Percentiles rank a stretch among this genome's conserved stretches.
Conservation (phyloP, 2,797 vertebrate species). For the Benthosema pterotum region DNA sequence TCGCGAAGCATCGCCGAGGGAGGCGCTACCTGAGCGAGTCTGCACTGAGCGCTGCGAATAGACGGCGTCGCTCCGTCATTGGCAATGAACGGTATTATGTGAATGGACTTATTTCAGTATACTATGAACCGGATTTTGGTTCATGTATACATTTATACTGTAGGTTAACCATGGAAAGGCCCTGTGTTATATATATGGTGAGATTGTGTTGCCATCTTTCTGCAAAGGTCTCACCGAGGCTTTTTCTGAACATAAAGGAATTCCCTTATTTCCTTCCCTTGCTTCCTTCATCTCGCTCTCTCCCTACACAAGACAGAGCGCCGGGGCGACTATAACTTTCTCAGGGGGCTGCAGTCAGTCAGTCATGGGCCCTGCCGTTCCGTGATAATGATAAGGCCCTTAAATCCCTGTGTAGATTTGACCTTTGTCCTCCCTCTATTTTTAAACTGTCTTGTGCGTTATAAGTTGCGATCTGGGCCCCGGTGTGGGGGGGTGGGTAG, state of each 20-base stretch:
- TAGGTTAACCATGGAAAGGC: too few species aligned
- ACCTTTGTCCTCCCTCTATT: slow-evolving; percentile 85
- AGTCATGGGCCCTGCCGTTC: slow-evolving; percentile 76
- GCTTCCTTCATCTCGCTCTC: slow-evolving; percentile 24
- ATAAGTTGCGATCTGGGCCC: slow-evolving; percentile 84
- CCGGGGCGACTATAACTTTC: slow-evolving; percentile 46
- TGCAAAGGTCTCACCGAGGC: background rate
- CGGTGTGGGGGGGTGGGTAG: slow-evolving; percentile 63
- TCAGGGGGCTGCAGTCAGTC: slow-evolving; percentile 69
- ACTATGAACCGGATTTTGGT: too few species aligned
- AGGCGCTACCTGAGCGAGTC: too few species aligned
- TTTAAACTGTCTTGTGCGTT: slow-evolving; percentile 81
- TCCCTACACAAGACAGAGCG: slow-evolving; percentile 35
- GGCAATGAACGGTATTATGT: too few species aligned
- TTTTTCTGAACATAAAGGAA: background rate
- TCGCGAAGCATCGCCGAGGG: too few species aligned
- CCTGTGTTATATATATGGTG: too few species aligned
- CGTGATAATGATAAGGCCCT: slow-evolving; percentile 84
- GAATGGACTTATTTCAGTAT: too few species aligned
- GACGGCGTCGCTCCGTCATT: too few species aligned
- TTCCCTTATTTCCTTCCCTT: background rate
- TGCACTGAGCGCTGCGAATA: too few species aligned
- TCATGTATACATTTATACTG: too few species aligned
- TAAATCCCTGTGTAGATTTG: slow-evolving; percentile 85
- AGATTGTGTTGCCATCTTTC: too few species aligned